phyloP scores from a whole-genome alignment of 2,888 invertebrate species.

The Oscheius onirici region DNA sequence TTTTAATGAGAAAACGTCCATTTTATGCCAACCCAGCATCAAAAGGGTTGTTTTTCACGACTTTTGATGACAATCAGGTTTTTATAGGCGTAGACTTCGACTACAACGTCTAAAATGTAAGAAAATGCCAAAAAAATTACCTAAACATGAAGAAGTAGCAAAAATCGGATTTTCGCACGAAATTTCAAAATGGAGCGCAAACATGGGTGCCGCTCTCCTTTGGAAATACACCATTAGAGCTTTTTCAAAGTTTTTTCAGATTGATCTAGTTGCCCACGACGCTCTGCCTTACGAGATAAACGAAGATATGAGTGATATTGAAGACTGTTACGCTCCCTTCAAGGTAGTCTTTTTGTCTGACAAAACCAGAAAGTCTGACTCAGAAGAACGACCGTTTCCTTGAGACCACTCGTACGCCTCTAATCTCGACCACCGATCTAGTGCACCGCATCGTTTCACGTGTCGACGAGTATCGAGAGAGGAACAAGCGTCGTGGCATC shows the following conservation, averaged over 20 bases:
- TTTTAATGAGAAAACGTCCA: too few species aligned
- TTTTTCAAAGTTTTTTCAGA: slow-evolving; percentile 27
- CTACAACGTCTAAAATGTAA: too few species aligned
- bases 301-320: slow-evolving; percentile 19
- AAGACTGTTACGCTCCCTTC: slow-evolving; percentile 48
- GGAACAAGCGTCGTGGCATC: slow-evolving; percentile 28
- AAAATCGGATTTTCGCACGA: too few species aligned
- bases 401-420: slow-evolving; percentile 40
- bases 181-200: too few species aligned
- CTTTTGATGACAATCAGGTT: too few species aligned
- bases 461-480: slow-evolving; percentile 26
- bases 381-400: slow-evolving; percentile 44
- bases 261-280: slow-evolving; percentile 47
- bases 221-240: too few species aligned
- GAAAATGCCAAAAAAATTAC: too few species aligned
- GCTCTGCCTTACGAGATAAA: slow-evolving; percentile 40
- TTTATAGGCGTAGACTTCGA: too few species aligned
- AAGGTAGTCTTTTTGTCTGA: slow-evolving; percentile 25
- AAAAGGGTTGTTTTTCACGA: too few species aligned
- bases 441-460: slow-evolving; percentile 41
- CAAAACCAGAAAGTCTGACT: neutral
- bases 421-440: slow-evolving; percentile 48
- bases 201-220: too few species aligned
- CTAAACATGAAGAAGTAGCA: too few species aligned
- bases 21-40: too few species aligned